A percentile compares a stretch with the other conserved stretches of the same genome.
Conservation (phyloP, 1,140 invertebrate genomes). For the Galendromus occidentalis region DNA sequence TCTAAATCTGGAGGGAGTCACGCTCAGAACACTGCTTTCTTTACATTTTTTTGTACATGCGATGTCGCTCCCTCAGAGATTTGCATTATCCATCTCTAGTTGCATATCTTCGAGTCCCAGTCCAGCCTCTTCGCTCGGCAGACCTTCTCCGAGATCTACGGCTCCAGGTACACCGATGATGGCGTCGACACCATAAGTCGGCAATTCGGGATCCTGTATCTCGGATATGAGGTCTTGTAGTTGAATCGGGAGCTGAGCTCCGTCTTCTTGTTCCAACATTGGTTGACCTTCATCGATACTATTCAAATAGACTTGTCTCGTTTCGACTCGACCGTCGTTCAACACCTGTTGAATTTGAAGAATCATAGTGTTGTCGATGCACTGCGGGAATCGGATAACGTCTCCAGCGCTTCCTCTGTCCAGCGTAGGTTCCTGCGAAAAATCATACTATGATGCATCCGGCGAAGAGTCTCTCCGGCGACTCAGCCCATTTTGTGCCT, state of each 20-base stretch:
- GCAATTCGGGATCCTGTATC: background rate
- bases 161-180: background rate
- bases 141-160: background rate
- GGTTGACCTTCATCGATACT: background rate
- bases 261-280: background rate
- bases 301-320: background rate
- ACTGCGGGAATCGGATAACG: no score
- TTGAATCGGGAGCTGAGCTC: background rate
- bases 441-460: no score
- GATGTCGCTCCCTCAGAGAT: no score
- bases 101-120: constrained; percentile 4
- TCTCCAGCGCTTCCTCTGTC: no score
- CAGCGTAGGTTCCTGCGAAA: no score
- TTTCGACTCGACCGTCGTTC: background rate
- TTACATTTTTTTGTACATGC: no score
- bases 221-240: background rate
- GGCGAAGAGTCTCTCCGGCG: no score
- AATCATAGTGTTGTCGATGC: background rate
- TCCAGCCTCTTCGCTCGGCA: background rate
- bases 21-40: no score
- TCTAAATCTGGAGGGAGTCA: no score
- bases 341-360: background rate
- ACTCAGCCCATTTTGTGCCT: no score
- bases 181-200: background rate
- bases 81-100: background rate